phyloP scores from a whole-genome alignment of 2,113 vertebrate genomes.

The Heteronetta atricapilla region DNA sequence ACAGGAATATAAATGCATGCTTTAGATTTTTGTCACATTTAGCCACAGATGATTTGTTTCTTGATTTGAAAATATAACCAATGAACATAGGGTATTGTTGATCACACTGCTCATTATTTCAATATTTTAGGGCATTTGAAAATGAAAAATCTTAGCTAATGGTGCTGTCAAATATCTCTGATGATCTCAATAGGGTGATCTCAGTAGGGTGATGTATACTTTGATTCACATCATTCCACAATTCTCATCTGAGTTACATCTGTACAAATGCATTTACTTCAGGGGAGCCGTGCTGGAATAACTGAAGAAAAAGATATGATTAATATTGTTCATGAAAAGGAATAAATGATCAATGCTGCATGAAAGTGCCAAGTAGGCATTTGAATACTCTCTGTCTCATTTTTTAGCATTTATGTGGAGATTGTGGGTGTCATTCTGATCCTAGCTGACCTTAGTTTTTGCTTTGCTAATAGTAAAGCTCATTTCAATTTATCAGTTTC shows the following conservation, averaged over 20 bases:
- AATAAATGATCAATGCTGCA: background rate
- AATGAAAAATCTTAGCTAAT: background rate
- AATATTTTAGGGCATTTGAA: background rate
- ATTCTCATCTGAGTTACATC: background rate
- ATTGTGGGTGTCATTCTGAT: background rate
- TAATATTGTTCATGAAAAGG: background rate
- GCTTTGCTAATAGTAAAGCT: background rate
- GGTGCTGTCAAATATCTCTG: background rate
- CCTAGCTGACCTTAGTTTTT: background rate
- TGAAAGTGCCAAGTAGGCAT: background rate
- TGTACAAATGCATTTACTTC: background rate
- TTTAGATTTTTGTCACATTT: background rate
- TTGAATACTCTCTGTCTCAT: background rate
- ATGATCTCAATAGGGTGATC: background rate
- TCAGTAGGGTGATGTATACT: background rate
- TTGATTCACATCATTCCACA: background rate
- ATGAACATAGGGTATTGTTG: background rate
- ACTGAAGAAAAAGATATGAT: background rate
- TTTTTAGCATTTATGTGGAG: background rate
- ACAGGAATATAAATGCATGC: background rate
- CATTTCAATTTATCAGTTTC: background rate
- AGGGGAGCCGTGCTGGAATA: background rate
- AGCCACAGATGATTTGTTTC: background rate
- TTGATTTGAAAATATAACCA: background rate
- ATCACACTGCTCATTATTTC: background rate